phyloP scores from a whole-genome alignment of 2,797 vertebrate genomes.

The Phyllotis vaccarum region DNA sequence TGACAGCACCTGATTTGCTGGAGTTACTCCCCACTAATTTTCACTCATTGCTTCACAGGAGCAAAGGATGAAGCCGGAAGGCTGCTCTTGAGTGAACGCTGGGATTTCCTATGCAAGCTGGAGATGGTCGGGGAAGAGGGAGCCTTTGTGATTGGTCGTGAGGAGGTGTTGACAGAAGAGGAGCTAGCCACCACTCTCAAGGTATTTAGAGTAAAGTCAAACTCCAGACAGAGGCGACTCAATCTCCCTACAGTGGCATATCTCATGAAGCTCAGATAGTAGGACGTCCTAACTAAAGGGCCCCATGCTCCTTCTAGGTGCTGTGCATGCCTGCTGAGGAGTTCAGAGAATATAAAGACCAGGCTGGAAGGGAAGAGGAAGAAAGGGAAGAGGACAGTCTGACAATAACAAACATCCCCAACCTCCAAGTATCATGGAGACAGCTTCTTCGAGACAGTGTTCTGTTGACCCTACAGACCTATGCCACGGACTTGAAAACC shows the following conservation, averaged over 20 bases:
- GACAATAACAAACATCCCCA: conserved; percentile 88
- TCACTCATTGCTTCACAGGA: conserved; percentile 81
- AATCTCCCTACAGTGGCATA: background rate
- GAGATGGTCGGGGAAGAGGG: conserved; percentile 92
- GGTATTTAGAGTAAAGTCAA: conserved; percentile 84
- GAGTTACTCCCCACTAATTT: background rate
- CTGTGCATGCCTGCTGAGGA: conserved; percentile 93
- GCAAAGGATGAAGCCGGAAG: conserved; percentile 84
- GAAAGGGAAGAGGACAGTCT: conserved; percentile 86
- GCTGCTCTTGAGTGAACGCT: conserved; percentile 89
- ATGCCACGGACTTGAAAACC: conserved; percentile 85
- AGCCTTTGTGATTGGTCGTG: conserved; percentile 92
- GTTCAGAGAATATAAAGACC: conserved; percentile 92
- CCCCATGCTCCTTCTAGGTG: conserved; percentile 88
- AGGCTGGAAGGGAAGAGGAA: conserved; percentile 91
- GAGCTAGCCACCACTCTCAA: conserved; percentile 93
- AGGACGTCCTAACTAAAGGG: background rate
- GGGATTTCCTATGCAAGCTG: conserved; percentile 90
- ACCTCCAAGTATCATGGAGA: conserved; percentile 90
- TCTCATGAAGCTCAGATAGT: background rate
- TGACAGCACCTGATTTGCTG: background rate
- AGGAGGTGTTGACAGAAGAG: conserved; percentile 93
- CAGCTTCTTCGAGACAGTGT: conserved; percentile 89
- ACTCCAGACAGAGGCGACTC: background rate
- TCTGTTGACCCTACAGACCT: conserved; percentile 89